A percentile compares a stretch with the other conserved stretches of the same genome.
Evolutionary conservation across 2,888 invertebrate species (phyloP).

Genomic region (Acanthoscelides obtectus): DNA sequence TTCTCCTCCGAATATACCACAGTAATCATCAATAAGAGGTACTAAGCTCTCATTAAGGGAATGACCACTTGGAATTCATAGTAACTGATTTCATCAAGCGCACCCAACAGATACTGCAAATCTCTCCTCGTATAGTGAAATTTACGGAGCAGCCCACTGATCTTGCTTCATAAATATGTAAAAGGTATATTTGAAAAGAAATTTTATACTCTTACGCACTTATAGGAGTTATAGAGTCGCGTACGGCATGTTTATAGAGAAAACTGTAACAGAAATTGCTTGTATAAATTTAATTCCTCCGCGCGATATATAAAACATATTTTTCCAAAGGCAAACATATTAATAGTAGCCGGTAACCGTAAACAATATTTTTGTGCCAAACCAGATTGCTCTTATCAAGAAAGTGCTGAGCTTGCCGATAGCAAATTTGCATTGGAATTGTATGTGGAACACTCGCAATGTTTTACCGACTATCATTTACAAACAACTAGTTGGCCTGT

Average conservation of each 20-base stretch:
- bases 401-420: conserved; percentile 12
- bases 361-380: conserved; percentile 25
- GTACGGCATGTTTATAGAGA: conserved; percentile 15
- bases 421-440: neutral
- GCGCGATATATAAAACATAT: conserved; percentile 9
- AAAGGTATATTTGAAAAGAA: neutral
- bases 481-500: neutral
- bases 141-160: neutral
- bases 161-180: neutral
- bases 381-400: conserved; percentile 16
- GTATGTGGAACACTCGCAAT: neutral
- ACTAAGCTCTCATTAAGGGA: no score
- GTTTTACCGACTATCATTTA: neutral
- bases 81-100: no score
- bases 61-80: no score
- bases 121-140: no score
- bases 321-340: conserved; percentile 13
- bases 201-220: neutral
- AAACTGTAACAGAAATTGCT: conserved; percentile 12
- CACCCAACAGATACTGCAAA: no score
- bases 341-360: conserved; percentile 20
- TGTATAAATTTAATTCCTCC: conserved; percentile 15
- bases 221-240: neutral
- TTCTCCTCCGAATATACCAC: no score
- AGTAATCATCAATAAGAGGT: no score